Base-by-base conservation (phyloP, 1,140 invertebrate genomes). In the Zaprionus ornatus region DNA sequence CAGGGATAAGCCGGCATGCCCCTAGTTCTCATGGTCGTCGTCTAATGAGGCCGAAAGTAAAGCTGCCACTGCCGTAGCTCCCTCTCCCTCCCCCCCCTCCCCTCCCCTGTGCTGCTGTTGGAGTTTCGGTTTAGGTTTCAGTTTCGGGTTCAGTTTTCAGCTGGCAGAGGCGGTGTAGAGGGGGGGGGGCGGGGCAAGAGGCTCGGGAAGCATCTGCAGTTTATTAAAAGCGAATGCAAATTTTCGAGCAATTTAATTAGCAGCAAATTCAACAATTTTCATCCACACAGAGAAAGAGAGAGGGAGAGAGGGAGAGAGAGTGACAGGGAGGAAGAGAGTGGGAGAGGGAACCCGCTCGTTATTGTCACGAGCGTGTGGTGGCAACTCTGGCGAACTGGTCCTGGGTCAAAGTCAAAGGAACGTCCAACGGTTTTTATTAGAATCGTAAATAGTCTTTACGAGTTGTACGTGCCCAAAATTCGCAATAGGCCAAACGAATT, bases 391-490 rank as follows among this genome's bases (percentile, higher is more conserved):
- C 19, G 42, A 1, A 32, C 25, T 25, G 9, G 23, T 54, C 48
- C 52, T 45, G 60, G 55, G 62, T 74, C 64, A 68, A 74, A 61
- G 71, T 71, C 54, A 71, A 75, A 71, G 67, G 71, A 66, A 68
- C 6, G 84, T 83, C 76, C 76, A 73, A 82, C 82, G 88, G 65
- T 90, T 90, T 90, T 90, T 90, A 90, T 90, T 90, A 90, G 81
- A 90, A 85, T 90, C 85, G 85, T 90, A 90, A 90, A 90, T 90
- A 90, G 85, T 90, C 85, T 90, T 90, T 90, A 90, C 82, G 85
- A 85, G 85, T 81, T 81, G 85, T 90, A 90, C 85, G 85, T 90
- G 85, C 79, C 72, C 85, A 90, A 90, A 90, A 90, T 90, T 90
- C 79, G 75, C 85, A 90, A 88, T 88, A 88, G 88, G 85, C 84